Evolutionary conservation across 2,113 vertebrate species (phyloP).

Genomic region (Notarius lentiginosus): DNA sequence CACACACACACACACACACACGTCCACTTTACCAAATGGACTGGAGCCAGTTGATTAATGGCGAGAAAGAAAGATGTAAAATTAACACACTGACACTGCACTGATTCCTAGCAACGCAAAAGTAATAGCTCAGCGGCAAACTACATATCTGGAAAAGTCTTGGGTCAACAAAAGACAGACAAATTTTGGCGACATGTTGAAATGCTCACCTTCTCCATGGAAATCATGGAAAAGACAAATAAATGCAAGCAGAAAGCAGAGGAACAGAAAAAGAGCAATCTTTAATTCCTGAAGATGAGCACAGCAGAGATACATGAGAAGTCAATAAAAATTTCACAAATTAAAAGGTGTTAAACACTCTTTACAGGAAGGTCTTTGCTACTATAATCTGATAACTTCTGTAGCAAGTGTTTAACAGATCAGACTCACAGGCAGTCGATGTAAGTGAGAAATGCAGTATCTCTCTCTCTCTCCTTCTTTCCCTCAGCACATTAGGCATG

Average conservation of each 20-base stretch:
- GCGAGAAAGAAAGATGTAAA: not conserved
- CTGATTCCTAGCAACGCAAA: not conserved
- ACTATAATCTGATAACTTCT: constrained; percentile 15
- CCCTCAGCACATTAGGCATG: constrained; percentile 25
- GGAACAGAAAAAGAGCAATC: not conserved
- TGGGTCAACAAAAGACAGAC: not conserved
- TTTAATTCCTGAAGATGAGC: not conserved
- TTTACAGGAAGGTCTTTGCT: not conserved
- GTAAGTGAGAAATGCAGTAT: constrained; percentile 41
- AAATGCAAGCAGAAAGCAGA: not conserved
- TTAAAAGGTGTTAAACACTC: not conserved
- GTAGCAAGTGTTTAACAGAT: constrained; percentile 1
- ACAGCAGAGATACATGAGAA: not conserved
- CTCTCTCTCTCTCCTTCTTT: constrained; percentile 32
- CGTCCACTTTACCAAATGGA: not conserved
- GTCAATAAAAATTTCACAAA: not conserved
- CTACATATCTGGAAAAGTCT: not conserved
- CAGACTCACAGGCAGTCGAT: constrained; percentile 18
- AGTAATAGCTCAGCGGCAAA: not conserved
- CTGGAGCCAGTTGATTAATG: not conserved
- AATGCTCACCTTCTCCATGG: constrained; percentile 8
- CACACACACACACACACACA: constrained; percentile 36
- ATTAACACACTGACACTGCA: constrained; percentile 22
- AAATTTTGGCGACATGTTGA: not conserved
- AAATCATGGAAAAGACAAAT: not conserved